Base-by-base conservation (phyloP, 2,888 invertebrate genomes). In the Microchrysa polita region DNA sequence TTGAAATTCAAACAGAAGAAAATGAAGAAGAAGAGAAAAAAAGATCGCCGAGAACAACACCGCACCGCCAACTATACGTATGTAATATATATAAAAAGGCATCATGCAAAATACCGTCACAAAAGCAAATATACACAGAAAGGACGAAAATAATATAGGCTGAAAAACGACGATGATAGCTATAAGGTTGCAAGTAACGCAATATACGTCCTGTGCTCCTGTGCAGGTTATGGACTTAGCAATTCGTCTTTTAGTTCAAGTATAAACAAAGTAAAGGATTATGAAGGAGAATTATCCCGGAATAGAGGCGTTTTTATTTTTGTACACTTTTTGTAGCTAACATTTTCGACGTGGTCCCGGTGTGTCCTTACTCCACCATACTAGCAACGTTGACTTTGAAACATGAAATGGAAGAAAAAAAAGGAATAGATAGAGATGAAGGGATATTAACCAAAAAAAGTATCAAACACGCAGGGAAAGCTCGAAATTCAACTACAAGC, bases 241-340 rank as follows among this genome's bases (percentile, higher is more conserved):
- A 52, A 67, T 67, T 34, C 67, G 53, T 67, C 53, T 23, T n/a
- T n/a, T 53, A 20, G 53, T 52, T 65, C 27, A 27, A 67, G 67
- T 16, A 67, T 52, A 67, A 52, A 67, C 52, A 67, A 27, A 52
- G 52, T 27, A 67, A 67, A 52, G 27, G 52, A 52, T 53, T 67
- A 67, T 34, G 23, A 23, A 67, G 67, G 67, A 27, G 42, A 67
- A 67, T 67, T 53, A 67, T 53, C 61, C 12, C 16, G 40, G 67
- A n/a, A n/a, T 23, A n/a, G 53, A 67, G 53, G 23, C 52, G 27
- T 53, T 67, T 67, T 53, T 23, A 52, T 16, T 34, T 34, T 7
- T 7, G 27, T 34, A 34, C 18, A 16, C 53, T 67, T 52, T 42
- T 27, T 53, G 52, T 34, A 34, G 27, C n/a, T n/a, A n/a, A 7